These are phyloP conservation scores for Oncorhynchus nerka DNA, from an alignment of 2,113 vertebrate species.

Conservation along the genomic window DNA sequence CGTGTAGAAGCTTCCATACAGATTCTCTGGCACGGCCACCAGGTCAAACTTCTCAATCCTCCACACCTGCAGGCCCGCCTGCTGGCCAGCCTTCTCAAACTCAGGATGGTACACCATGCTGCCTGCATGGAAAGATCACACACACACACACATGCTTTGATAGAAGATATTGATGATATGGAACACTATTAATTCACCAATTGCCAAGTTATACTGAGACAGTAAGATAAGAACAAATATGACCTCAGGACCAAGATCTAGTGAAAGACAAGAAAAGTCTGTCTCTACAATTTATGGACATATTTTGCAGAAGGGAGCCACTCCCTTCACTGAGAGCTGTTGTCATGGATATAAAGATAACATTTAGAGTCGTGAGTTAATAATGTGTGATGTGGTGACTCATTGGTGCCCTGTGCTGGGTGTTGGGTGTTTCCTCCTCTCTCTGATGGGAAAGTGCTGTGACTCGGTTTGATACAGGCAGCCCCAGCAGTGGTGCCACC, in stretches of 20 bases:
- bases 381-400: constrained; percentile 44
- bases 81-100: constrained; percentile 87
- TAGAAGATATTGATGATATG: neutral
- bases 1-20: constrained; percentile 91
- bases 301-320: constrained; percentile 6
- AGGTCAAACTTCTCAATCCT: constrained; percentile 94
- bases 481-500: neutral
- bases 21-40: constrained; percentile 88
- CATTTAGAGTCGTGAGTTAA: constrained; percentile 42
- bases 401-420: constrained; percentile 24
- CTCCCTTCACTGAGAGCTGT: constrained; percentile 29
- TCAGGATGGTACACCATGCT: constrained; percentile 90
- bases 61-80: constrained; percentile 94
- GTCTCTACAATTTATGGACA: neutral
- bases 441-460: constrained; percentile 33
- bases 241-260: too few relatives aligned
- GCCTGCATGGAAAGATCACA: constrained; percentile 3
- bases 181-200: too few relatives aligned
- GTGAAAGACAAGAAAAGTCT: neutral
- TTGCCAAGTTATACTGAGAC: too few relatives aligned
- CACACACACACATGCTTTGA: neutral
- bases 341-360: constrained; percentile 38
- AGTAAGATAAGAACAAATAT: too few relatives aligned
- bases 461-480: constrained; percentile 14
- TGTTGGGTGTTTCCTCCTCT: constrained; percentile 31